Evolutionary conservation across 2,888 invertebrate genomes (phyloP).

Genomic region (Andrena bicolor): DNA sequence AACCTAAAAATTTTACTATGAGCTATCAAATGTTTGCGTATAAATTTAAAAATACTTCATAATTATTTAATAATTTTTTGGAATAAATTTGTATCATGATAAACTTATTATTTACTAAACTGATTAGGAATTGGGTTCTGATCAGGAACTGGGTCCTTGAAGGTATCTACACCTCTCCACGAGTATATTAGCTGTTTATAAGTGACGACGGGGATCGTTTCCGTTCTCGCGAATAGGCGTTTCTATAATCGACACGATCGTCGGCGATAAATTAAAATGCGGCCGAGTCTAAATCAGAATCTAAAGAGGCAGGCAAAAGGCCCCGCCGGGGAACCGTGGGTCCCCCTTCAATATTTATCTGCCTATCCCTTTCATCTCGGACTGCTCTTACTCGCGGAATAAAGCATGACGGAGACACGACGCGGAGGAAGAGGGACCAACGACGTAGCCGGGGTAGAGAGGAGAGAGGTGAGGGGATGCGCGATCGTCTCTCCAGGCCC

Average conservation of each 20-base stretch:
- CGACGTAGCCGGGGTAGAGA: constrained; percentile 29
- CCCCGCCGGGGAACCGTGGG: constrained; percentile 10
- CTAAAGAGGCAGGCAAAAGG: constrained; percentile 45
- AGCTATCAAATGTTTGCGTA: no score
- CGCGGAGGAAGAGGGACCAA: constrained; percentile 26
- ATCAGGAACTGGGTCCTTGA: no score
- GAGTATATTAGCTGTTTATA: background rate
- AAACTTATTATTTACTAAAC: no score
- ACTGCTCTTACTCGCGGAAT: constrained; percentile 44
- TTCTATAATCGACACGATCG: constrained; percentile 59
- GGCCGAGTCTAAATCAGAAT: constrained; percentile 68
- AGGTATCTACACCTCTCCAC: background rate
- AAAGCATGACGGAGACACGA: constrained; percentile 37
- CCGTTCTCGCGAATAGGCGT: constrained; percentile 24
- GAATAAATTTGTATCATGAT: no score
- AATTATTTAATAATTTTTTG: no score
- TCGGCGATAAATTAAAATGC: constrained; percentile 68
- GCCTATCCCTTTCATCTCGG: constrained; percentile 37
- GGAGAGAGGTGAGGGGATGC: constrained; percentile 46
- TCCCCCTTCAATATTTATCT: constrained; percentile 61
- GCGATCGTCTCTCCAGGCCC: constrained; percentile 67
- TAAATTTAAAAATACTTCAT: no score
- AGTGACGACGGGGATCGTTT: constrained; percentile 4
- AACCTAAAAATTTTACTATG: no score
- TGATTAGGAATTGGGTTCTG: no score